Base-by-base conservation (phyloP, 2,888 invertebrate species). In the Metellina segmentata region DNA sequence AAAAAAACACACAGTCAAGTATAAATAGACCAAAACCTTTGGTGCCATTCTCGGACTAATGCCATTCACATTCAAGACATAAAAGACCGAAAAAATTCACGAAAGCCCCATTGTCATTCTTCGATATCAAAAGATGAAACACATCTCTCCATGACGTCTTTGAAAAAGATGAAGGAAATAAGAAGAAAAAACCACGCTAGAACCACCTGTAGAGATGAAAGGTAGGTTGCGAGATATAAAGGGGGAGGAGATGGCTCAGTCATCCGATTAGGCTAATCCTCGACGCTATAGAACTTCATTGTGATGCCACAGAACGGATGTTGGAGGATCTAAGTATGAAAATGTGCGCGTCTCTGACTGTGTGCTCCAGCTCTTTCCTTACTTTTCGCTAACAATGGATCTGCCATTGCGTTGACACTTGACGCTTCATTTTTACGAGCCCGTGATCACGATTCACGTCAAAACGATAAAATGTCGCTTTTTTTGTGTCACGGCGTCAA, bases 241-340 rank as follows among this genome's bases (percentile, higher is more conserved):
- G 49, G 49, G 48, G 49, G 72, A 51, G 48, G 19, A 51, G 74
- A 70, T 19, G 82, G 53, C 51, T 69, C 89, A 89, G 77, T 83
- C 82, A 82, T 82, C 82, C 89, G 82, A 89, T 89, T 83, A 89
- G 82, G 69, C 16, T 83, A 89, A 89, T 89, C 89, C 82, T 16
- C 11, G 19, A n/a, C 69, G 53, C 71, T 71, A 87, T 71, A 81
- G 74, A 69, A 81, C 34, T 51, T 9, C 70, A 82, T 89, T 89
- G 82, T 82, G 82, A 49, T 34, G 49, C 71, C 52, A 70, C 51
- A 72, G 61, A 69, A 74, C n/a, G 77, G 77, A 77, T 77, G 82
- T 82, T 69, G 75, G 51, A 13, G 82, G 74, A 69, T 75, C 70
- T 51, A 75, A 49, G 69, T 70, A 82, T 82, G 70, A 75, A 82